Base-by-base conservation (phyloP, 2,113 vertebrate genomes). In the Hypanus sabinus region DNA sequence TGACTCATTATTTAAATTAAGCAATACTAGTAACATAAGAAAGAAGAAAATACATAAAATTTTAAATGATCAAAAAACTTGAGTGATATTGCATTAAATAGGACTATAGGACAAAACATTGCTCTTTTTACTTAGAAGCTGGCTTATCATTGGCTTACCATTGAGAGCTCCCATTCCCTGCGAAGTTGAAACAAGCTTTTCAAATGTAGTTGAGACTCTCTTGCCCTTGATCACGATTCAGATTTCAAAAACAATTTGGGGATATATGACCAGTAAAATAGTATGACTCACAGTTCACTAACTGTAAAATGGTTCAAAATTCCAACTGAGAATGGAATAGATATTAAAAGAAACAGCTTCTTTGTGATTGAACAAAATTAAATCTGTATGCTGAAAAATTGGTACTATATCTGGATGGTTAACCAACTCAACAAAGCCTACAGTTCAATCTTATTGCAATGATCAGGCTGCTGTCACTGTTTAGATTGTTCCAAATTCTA, bases 311-410 rank as follows among this genome's bases (percentile, higher is more conserved):
- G 10, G 88, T 70, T 70, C 62, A 92, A 7, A 91, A n/a, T 20
- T 27, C 83, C 11, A 68, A 68, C n/a, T 91, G 62, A 22, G 33
- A 16, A n/a, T 92, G 16, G 33, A n/a, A 11, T 92, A 71, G 62
- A 91, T 38, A 68, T 70, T 60, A 91, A 91, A 68, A n/a, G n/a
- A 18, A 92, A 65, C n/a, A 92, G 65, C 10, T 92, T 91, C 30
- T 70, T 38, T 68, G 88, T 91, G 33, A 68, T 24, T 70, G 7
- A 92, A 18, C n/a, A 90, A 20, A 33, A 65, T 65, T 92, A 70
- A 38, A 14, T 92, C 60, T 70, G 65, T n/a, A 24, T 38, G 36
- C n/a, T 36, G n/a, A 62, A 68, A 71, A 70, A 92, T 92, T 68
- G 20, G 70, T 36, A 27, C 33, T 92, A 70, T 60, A 27, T 14